Evolutionary conservation across 2,888 invertebrate species (phyloP).

Genomic region (Nyleta sp.): DNA sequence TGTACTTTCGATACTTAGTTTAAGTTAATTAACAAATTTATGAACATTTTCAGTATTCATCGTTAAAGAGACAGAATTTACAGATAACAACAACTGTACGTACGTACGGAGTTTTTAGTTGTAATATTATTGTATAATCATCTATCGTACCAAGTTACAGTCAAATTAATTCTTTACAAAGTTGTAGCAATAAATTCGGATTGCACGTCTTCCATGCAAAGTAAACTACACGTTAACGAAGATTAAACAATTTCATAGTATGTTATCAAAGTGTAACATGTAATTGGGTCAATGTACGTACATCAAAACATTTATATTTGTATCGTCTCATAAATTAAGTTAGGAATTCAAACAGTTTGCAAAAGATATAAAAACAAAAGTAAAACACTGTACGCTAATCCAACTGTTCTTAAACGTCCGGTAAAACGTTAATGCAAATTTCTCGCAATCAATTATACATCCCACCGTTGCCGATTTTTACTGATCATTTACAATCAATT

Average conservation of each 20-base stretch:
- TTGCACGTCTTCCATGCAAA: slow-evolving; percentile 6
- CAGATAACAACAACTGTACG: too few relatives aligned
- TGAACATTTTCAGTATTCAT: too few relatives aligned
- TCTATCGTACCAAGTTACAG: background rate
- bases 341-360: background rate
- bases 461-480: too few relatives aligned
- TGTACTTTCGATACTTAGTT: too few relatives aligned
- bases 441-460: too few relatives aligned
- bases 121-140: background rate
- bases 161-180: slow-evolving; percentile 5
- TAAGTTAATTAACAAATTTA: too few relatives aligned
- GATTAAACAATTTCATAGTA: slow-evolving; percentile 21
- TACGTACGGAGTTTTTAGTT: too few relatives aligned
- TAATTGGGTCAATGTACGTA: slow-evolving; percentile 22
- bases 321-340: slow-evolving; percentile 9
- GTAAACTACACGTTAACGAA: slow-evolving; percentile 9
- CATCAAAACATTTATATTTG: slow-evolving; percentile 27
- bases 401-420: background rate
- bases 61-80: too few relatives aligned
- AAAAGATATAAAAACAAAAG: background rate
- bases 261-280: slow-evolving; percentile 22
- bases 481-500: too few relatives aligned
- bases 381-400: background rate
- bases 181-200: slow-evolving; percentile 17
- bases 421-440: background rate